These are phyloP conservation scores for Malurus alboscapulatus DNA, from an alignment of 2,113 vertebrate genomes.

Conservation along the genomic window DNA sequence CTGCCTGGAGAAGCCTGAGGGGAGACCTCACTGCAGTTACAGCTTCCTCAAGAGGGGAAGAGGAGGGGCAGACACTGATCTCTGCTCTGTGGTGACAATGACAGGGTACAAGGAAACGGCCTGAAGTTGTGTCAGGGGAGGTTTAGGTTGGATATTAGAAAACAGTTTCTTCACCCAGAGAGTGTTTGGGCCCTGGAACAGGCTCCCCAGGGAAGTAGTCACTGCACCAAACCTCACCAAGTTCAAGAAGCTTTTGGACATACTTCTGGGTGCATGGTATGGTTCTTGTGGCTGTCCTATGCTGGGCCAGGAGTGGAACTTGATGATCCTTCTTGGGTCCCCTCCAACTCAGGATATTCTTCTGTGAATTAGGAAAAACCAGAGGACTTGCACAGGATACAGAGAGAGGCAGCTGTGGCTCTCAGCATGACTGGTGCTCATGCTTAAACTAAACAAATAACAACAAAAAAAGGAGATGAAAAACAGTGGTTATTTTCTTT, in stretches of 20 bases:
- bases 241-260: background rate
- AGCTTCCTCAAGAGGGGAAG: background rate
- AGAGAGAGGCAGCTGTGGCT: background rate
- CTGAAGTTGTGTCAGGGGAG: background rate
- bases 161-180: background rate
- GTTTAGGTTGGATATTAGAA: background rate
- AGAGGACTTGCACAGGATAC: background rate
- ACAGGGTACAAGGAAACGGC: background rate
- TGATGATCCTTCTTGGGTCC: background rate
- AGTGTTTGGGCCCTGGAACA: background rate
- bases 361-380: background rate
- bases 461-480: background rate
- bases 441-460: background rate
- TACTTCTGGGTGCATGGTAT: background rate
- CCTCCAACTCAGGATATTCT: background rate
- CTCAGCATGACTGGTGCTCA: background rate
- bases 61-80: background rate
- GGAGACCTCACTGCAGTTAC: background rate
- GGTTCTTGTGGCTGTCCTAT: background rate
- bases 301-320: background rate
- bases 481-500: background rate
- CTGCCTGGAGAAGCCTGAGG: background rate
- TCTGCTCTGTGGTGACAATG: background rate
- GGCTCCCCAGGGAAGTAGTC: background rate
- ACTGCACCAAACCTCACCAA: background rate